These are phyloP conservation scores for Sandelia bainsii DNA, from an alignment of 2,797 vertebrate genomes.

Conservation along the genomic window DNA sequence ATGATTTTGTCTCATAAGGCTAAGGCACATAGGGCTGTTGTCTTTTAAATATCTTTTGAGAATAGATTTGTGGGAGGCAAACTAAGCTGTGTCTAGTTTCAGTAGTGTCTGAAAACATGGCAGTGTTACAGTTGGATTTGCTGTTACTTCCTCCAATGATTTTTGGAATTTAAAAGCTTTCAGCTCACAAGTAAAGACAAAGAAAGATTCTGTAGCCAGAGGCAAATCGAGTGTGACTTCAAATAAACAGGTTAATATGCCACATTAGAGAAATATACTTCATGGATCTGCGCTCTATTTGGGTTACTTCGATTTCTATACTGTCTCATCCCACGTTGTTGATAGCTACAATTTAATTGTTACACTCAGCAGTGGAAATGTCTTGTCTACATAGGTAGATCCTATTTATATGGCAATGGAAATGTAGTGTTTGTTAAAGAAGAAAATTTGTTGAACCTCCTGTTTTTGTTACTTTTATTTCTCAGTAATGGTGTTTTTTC, in stretches of 20 bases:
- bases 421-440: no score
- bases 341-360: no score
- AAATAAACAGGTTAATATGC: slow-evolving; percentile 66
- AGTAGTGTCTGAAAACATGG: slow-evolving; percentile 12
- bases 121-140: neutral
- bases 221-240: slow-evolving; percentile 37
- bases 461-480: slow-evolving; percentile 32
- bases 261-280: slow-evolving; percentile 43
- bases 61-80: slow-evolving; percentile 4
- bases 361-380: no score
- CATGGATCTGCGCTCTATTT: slow-evolving; percentile 43
- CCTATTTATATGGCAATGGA: no score
- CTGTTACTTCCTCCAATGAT: slow-evolving; percentile 1
- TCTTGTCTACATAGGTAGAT: no score
- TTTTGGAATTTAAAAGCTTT: slow-evolving; percentile 30
- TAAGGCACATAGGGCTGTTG: neutral
- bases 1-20: slow-evolving; percentile 9
- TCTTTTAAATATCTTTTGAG: neutral
- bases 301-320: slow-evolving; percentile 39
- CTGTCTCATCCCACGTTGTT: slow-evolving; percentile 41
- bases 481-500: neutral
- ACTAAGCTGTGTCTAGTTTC: neutral
- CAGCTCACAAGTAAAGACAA: slow-evolving; percentile 24
- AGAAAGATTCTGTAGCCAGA: slow-evolving; percentile 40
- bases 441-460: slow-evolving; percentile 27